Conservation (phyloP, 64 coral and sea anemone genomes). For the Stylophora pistillata region DNA sequence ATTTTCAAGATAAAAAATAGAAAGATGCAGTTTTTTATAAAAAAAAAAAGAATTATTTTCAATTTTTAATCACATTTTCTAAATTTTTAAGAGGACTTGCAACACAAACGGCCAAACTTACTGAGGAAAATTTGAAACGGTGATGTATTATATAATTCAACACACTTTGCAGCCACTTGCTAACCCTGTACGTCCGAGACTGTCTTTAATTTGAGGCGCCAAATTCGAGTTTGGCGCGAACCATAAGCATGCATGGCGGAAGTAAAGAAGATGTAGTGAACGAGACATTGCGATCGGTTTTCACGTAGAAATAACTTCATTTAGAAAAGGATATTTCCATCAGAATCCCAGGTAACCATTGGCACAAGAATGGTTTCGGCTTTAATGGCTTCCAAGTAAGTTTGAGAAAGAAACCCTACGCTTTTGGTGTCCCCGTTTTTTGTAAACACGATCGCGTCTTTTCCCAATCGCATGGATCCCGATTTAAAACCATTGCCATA, state of each 20-base stretch:
- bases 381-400: constrained; percentile 84
- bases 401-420: constrained; percentile 93
- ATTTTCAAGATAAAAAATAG: no score
- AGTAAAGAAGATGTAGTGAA: not conserved
- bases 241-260: constrained; percentile 23
- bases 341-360: constrained; percentile 89
- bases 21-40: no score
- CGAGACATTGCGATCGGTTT: not conserved
- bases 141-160: no score
- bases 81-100: no score
- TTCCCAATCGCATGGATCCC: constrained; percentile 94
- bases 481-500: constrained; percentile 99
- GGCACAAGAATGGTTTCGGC: constrained; percentile 96
- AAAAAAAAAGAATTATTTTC: no score
- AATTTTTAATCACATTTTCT: no score
- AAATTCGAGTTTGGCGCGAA: constrained; percentile 70
- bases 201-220: constrained; percentile 35
- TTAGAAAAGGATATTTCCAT: constrained; percentile 79
- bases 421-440: constrained; percentile 65
- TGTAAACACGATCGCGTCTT: constrained; percentile 89
- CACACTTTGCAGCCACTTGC: not conserved
- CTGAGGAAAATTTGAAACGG: no score
- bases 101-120: no score
- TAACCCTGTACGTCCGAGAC: not conserved
- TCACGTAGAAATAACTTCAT: not conserved